These are phyloP conservation scores for Littorina saxatilis DNA, from an alignment of 1,140 invertebrate species.

Conservation along the genomic window DNA sequence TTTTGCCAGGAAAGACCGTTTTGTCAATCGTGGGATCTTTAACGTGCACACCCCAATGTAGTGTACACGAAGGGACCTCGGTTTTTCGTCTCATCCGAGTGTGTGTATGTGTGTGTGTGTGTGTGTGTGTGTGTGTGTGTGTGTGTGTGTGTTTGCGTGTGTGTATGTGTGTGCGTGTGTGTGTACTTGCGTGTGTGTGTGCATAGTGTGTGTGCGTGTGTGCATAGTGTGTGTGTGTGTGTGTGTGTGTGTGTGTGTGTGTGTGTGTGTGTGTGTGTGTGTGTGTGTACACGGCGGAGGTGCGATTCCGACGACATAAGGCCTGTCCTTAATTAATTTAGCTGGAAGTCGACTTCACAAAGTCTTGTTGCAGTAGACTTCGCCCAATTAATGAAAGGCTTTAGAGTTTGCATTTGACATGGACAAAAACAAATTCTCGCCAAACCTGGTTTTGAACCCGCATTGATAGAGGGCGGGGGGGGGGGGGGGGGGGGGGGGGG, in stretches of 20 bases:
- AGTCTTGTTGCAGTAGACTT: too few species aligned
- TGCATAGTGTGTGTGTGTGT: constrained; percentile 11
- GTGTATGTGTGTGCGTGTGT: background rate
- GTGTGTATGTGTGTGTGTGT: constrained; percentile 3
- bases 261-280: constrained; percentile 5
- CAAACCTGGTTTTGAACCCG: background rate
- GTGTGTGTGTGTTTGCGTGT: constrained; percentile 45
- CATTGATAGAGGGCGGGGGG: background rate
- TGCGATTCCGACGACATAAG: too few species aligned
- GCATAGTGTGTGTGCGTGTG: constrained; percentile 14
- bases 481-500: too few species aligned
- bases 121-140: constrained; percentile 36
- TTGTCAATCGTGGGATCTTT: too few species aligned
- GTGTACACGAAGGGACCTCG: too few species aligned
- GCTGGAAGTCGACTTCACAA: too few species aligned
- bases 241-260: constrained; percentile 16
- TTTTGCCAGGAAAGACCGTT: too few species aligned
- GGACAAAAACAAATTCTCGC: background rate
- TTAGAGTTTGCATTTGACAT: background rate
- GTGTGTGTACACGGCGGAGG: background rate
- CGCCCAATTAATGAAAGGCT: background rate
- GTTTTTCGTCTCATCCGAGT: background rate
- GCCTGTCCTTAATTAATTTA: too few species aligned
- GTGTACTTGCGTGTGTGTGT: constrained; percentile 1
- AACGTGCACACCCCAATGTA: too few species aligned